These are phyloP conservation scores for Teleopsis dalmanni DNA, from an alignment of 1,140 invertebrate species.

Conservation along the genomic window DNA sequence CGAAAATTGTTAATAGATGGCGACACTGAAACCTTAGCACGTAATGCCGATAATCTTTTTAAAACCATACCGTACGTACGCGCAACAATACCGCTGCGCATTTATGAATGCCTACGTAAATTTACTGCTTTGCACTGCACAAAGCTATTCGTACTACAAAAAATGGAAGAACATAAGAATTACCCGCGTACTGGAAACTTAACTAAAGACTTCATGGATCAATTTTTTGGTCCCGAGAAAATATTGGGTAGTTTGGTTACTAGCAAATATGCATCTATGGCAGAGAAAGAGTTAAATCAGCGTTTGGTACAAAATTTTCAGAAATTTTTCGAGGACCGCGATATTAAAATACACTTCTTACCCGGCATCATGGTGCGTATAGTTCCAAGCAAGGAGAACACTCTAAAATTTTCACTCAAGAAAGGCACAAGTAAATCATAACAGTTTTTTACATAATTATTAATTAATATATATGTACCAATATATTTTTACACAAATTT, in stretches of 20 bases:
- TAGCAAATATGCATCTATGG: slow-evolving; percentile 27
- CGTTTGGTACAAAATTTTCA: slow-evolving; percentile 33
- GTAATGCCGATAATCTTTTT: neutral
- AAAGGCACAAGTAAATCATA: slow-evolving; percentile 22
- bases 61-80: slow-evolving; percentile 32
- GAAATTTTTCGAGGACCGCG: slow-evolving; percentile 38
- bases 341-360: slow-evolving; percentile 40
- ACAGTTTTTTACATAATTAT: neutral
- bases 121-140: slow-evolving; percentile 35
- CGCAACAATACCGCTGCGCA: slow-evolving; percentile 36
- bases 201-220: slow-evolving; percentile 37
- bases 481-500: neutral
- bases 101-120: slow-evolving; percentile 34
- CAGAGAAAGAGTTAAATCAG: slow-evolving; percentile 35
- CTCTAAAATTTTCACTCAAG: slow-evolving; percentile 35
- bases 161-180: slow-evolving; percentile 30
- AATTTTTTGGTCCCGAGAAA: slow-evolving; percentile 33
- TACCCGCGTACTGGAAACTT: slow-evolving; percentile 28
- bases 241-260: slow-evolving; percentile 28
- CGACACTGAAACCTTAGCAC: neutral
- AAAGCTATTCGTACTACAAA: slow-evolving; percentile 40
- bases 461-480: too few relatives aligned
- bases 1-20: neutral
- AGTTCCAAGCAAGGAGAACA: slow-evolving; percentile 40
- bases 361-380: slow-evolving; percentile 37